These are phyloP conservation scores for Paedocypris micromegethes DNA, from an alignment of 2,797 vertebrate species.

Conservation along the genomic window DNA sequence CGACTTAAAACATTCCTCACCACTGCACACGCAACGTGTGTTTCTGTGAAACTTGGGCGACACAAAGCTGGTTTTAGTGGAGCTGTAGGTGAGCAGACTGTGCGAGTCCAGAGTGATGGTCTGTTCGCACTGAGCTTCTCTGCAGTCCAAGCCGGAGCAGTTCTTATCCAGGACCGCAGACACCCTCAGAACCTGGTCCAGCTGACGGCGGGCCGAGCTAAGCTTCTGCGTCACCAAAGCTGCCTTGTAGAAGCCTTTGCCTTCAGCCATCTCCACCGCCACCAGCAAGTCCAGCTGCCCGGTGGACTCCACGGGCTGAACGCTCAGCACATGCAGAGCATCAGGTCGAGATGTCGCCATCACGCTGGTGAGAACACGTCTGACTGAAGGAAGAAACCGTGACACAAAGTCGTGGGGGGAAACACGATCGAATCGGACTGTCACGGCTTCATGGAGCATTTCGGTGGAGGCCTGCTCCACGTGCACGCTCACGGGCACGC, in stretches of 20 bases:
- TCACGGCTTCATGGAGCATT: slow-evolving; percentile 89
- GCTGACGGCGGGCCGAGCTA: slow-evolving; percentile 78
- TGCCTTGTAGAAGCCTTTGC: slow-evolving; percentile 84
- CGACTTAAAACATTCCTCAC: slow-evolving; percentile 62
- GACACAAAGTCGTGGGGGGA: slow-evolving; percentile 88
- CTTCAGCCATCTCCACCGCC: slow-evolving; percentile 75
- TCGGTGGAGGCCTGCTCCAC: slow-evolving; percentile 83
- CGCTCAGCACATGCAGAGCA: slow-evolving; percentile 83
- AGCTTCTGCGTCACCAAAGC: slow-evolving; percentile 95
- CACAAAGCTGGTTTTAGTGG: slow-evolving; percentile 60
- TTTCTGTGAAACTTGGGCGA: slow-evolving; percentile 88
- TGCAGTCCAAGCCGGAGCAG: slow-evolving; percentile 92
- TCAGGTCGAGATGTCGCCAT: slow-evolving; percentile 83
- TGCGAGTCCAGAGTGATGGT: slow-evolving; percentile 87
- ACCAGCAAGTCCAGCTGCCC: slow-evolving; percentile 90
- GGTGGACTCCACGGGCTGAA: slow-evolving; percentile 86
- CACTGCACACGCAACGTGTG: slow-evolving; percentile 86
- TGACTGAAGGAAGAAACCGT: slow-evolving; percentile 78
- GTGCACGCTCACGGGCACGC: slow-evolving; percentile 82
- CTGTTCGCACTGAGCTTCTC: slow-evolving; percentile 89
- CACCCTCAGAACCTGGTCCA: slow-evolving; percentile 86
- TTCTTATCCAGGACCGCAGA: slow-evolving; percentile 94
- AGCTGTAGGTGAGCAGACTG: slow-evolving; percentile 88
- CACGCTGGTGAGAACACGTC: slow-evolving; percentile 74
- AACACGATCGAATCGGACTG: slow-evolving; percentile 87